A percentile compares a stretch with the other conserved stretches of the same genome.
phyloP scores from a whole-genome alignment of 2,888 invertebrate species.

The Epirrhoe alternata region DNA sequence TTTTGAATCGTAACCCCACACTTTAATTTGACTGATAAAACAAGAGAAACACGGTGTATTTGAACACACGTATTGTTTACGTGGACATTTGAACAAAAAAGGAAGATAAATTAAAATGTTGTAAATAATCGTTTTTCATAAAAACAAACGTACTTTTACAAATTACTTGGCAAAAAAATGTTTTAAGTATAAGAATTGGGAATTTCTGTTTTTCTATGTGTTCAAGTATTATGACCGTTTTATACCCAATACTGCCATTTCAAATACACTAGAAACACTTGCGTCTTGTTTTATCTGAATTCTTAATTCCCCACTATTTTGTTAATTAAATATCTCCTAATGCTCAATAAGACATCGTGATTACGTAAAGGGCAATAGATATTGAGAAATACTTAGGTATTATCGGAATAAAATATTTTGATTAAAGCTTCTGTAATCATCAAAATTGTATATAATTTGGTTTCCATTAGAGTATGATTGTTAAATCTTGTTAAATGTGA shows the following conservation, averaged over 20 bases:
- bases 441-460: constrained; percentile 51
- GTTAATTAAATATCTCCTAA: constrained; percentile 27
- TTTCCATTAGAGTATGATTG: constrained; percentile 55
- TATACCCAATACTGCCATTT: background rate
- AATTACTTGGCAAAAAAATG: too few species aligned
- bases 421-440: constrained; percentile 46
- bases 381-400: constrained; percentile 44
- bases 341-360: constrained; percentile 34
- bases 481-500: constrained; percentile 38
- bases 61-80: too few species aligned
- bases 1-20: too few species aligned
- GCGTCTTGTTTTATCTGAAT: constrained; percentile 10
- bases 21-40: too few species aligned
- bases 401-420: constrained; percentile 51
- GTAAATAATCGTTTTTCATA: too few species aligned
- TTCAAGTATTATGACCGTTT: background rate
- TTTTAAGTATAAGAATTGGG: too few species aligned
- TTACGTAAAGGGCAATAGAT: constrained; percentile 43
- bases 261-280: background rate
- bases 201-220: too few species aligned
- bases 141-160: too few species aligned
- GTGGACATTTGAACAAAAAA: too few species aligned
- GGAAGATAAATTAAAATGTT: too few species aligned
- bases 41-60: too few species aligned
- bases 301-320: constrained; percentile 4